A percentile compares a stretch with the other conserved stretches of the same genome.
Conservation (phyloP, 2,113 vertebrate species). For the Triplophysa siluroides region DNA sequence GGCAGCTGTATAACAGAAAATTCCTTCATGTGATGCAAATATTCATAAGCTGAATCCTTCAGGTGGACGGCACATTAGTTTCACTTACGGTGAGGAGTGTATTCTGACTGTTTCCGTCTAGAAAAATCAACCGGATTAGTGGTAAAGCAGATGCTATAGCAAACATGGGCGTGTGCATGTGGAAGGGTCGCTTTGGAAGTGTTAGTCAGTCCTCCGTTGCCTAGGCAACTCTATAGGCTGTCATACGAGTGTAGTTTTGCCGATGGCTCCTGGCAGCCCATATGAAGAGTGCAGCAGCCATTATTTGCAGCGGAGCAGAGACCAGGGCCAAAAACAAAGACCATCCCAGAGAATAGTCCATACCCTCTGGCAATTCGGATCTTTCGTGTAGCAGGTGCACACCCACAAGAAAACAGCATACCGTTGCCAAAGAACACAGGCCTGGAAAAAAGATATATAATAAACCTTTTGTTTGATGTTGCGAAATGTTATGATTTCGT, state of each 20-base stretch:
- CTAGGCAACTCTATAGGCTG: conserved; percentile 86
- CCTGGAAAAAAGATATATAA: conserved; percentile 67
- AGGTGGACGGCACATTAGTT: not conserved
- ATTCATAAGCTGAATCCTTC: conserved; percentile 1
- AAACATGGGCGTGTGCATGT: not conserved
- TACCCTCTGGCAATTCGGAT: conserved; percentile 63
- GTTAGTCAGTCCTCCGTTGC: not conserved
- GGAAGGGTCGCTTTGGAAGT: not conserved
- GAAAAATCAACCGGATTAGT: conserved; percentile 11
- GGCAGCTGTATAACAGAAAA: not conserved
- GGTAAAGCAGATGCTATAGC: not conserved
- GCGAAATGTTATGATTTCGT: not conserved
- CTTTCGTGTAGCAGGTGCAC: conserved; percentile 82
- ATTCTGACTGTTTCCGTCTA: conserved; percentile 7
- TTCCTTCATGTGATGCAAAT: not conserved
- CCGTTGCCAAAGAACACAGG: conserved; percentile 85
- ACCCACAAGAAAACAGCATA: conserved; percentile 88
- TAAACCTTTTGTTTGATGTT: not conserved
- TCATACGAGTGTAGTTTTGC: conserved; percentile 89
- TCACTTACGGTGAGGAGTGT: not conserved
- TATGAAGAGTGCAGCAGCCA: conserved; percentile 93
- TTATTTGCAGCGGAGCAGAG: conserved; percentile 91
- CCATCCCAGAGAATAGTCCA: conserved; percentile 86
- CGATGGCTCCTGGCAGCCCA: conserved; percentile 93
- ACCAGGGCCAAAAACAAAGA: conserved; percentile 96